phyloP scores from a whole-genome alignment of 2,113 vertebrate genomes.

The Myiozetetes cayanensis region DNA sequence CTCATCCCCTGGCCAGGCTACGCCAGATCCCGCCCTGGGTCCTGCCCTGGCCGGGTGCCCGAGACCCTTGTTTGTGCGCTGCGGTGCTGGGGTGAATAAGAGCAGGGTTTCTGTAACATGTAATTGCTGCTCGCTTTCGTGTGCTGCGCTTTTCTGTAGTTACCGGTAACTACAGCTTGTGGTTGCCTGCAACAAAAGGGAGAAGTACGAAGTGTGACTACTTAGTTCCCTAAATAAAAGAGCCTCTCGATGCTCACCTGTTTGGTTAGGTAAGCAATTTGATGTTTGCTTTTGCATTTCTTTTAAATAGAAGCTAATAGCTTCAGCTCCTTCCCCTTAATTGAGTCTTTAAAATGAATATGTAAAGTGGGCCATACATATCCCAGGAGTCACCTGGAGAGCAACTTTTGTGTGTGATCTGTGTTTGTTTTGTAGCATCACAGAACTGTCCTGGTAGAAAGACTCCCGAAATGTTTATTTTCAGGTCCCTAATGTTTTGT shows the following conservation, averaged over 20 bases:
- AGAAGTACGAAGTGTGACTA: rapidly evolving
- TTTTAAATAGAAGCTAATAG: background rate
- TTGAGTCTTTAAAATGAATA: background rate
- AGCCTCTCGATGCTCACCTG: rapidly evolving
- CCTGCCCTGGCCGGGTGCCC: background rate
- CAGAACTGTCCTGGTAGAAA: background rate
- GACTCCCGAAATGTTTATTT: background rate
- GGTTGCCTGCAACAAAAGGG: background rate
- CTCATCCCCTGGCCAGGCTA: no score
- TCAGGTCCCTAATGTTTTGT: background rate
- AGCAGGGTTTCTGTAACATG: background rate
- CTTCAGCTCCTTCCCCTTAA: background rate
- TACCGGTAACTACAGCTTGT: background rate
- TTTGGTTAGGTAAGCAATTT: background rate
- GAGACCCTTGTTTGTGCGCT: background rate
- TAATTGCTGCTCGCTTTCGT: background rate
- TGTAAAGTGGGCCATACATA: background rate
- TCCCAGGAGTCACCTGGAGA: background rate
- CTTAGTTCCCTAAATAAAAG: background rate
- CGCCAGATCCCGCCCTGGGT: background rate
- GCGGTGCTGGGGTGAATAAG: background rate
- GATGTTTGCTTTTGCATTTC: background rate
- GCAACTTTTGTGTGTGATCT: background rate
- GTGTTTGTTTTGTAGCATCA: background rate
- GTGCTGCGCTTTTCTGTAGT: background rate